Evolutionary conservation across 2,888 invertebrate species (phyloP), one percentile per base, ranked within the genome.

Genomic region (Neoscelio sp.): DNA sequence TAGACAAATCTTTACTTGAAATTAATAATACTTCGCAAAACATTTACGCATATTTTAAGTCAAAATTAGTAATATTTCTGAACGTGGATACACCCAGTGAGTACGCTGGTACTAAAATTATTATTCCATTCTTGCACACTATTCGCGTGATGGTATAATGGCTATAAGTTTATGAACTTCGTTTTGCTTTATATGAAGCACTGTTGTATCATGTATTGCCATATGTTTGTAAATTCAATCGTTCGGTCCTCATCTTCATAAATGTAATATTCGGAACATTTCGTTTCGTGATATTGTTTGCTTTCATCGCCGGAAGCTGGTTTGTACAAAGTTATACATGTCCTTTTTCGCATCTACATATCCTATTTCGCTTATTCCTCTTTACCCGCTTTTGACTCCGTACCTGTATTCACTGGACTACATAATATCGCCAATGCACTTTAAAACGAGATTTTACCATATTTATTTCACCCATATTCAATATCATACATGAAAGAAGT

Each of bases 141-240:
- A 15, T 38, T 28, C 18, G 18, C 18, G 30, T 23, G 30, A 23
- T 3, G 52, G 23, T 23, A 6, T 40, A 15, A 46, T n/a, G 10
- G 44, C 44, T 54, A 46, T 30, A 62, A 73, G 35, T 64, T 73
- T 38, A 54, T 58, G 30, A 73, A 62, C 30, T 65, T 65, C 40
- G 20, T 28, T 46, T 54, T 56, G 42, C 73, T 65, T 33, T 50
- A 71, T 54, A 52, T 15, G 60, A 42, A 54, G 30, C 38, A 52
- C 52, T 20, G 48, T 67, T 68, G 73, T 65, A 67, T 38, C 26
- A 75, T 78, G 75, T 76, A 79, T 80, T 80, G 81, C 80, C 76
- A 82, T 83, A 84, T 83, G 83, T 85, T 87, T 86, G 84, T 81
- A 84, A 87, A 87, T 87, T 88, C 84, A 87, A 87, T 87, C 84